Conservation (phyloP, 2,113 vertebrate species). For the Galeopterus variegatus region DNA sequence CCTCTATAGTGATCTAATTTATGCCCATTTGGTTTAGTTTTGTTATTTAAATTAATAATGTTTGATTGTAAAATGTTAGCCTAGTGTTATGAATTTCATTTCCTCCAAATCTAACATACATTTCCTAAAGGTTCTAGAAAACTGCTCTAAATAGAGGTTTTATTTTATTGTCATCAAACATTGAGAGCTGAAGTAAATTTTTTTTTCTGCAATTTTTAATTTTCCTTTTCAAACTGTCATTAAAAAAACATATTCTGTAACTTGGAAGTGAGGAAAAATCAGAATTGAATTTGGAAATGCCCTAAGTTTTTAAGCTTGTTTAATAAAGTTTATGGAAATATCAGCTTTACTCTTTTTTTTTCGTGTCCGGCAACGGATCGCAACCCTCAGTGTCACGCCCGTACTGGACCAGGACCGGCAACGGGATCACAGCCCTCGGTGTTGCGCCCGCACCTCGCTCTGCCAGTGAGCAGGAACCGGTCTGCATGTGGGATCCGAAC, state of each 20-base stretch:
- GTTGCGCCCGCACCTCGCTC: too few species aligned
- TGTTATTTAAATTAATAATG: neutral
- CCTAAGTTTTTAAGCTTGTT: neutral
- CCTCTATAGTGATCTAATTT: neutral
- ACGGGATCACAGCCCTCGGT: too few species aligned
- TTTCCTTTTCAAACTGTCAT: neutral
- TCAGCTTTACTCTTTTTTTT: slow-evolving; percentile 10
- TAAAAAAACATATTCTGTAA: slow-evolving; percentile 26
- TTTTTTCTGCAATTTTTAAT: neutral
- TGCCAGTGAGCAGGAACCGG: too few species aligned
- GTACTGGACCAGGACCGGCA: too few species aligned
- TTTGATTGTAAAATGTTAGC: neutral
- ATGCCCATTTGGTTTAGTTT: neutral
- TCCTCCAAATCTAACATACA: neutral
- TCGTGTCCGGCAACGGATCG: too few species aligned
- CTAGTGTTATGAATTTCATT: neutral
- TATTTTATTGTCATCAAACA: slow-evolving; percentile 10
- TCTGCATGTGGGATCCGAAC: too few species aligned
- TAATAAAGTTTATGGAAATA: neutral
- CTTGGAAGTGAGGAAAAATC: neutral
- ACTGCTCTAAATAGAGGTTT: neutral
- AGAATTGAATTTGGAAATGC: slow-evolving; percentile 1
- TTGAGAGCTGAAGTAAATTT: neutral
- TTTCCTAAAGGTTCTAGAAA: neutral
- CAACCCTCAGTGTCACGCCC: too few species aligned